phyloP scores from a whole-genome alignment of 2,113 vertebrate species.

The Noturus placidus region DNA sequence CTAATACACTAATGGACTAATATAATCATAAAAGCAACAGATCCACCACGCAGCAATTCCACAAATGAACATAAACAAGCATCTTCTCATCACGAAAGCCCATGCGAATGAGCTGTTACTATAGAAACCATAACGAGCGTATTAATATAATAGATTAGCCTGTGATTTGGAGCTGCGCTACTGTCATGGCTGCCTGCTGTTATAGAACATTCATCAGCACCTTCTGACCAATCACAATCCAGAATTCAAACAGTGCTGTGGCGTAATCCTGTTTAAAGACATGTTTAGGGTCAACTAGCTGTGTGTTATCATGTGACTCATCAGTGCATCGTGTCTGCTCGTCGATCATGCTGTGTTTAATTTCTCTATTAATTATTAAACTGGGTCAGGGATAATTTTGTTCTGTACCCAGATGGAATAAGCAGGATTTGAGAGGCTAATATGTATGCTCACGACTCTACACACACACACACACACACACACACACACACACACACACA shows the following conservation, averaged over 20 bases:
- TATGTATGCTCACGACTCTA: neutral
- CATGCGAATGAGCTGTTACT: neutral
- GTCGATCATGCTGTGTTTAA: neutral
- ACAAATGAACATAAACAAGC: neutral
- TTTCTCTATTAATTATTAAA: neutral
- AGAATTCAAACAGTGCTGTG: neutral
- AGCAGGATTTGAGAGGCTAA: neutral
- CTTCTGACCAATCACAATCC: neutral
- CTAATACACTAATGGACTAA: neutral
- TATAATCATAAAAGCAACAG: neutral
- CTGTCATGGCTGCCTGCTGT: neutral
- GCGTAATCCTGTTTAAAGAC: neutral
- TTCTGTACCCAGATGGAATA: neutral
- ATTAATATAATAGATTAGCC: neutral
- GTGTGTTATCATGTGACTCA: neutral
- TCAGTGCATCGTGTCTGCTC: neutral
- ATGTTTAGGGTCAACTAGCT: neutral
- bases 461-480: neutral
- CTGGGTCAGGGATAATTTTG: neutral
- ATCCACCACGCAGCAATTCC: neutral
- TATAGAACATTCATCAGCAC: neutral
- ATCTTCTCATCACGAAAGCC: neutral
- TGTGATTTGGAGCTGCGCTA: neutral
- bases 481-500: neutral
- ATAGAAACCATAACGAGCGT: neutral